Conservation (phyloP, 2,113 vertebrate genomes). For the Chroicocephalus ridibundus region DNA sequence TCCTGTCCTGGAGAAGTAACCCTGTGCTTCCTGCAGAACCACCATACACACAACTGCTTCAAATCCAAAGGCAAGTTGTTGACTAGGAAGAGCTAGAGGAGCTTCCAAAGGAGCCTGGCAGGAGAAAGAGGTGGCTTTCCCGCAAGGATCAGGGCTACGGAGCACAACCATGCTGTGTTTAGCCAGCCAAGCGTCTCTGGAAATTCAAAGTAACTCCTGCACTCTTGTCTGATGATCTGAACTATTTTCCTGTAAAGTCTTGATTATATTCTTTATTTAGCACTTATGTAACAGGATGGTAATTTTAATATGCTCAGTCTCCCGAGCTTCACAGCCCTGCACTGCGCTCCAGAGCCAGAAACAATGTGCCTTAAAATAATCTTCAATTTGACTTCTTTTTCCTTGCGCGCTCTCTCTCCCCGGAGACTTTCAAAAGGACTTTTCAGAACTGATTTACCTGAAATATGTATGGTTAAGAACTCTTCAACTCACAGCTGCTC, state of each 20-base stretch:
- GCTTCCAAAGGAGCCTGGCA: background rate
- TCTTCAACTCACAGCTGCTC: background rate
- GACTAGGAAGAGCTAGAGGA: background rate
- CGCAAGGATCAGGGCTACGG: background rate
- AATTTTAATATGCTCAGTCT: conserved; percentile 8
- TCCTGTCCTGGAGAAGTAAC: background rate
- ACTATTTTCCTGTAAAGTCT: background rate
- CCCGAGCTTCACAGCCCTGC: background rate
- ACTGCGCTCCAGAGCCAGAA: background rate
- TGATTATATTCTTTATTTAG: conserved; percentile 29
- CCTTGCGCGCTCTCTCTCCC: background rate
- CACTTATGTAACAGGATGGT: background rate
- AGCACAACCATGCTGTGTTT: background rate
- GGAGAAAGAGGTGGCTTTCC: background rate
- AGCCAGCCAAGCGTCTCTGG: background rate
- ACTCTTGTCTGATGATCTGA: background rate
- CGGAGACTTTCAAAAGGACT: background rate
- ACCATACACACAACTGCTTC: background rate
- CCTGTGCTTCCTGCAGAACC: background rate
- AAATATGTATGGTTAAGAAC: background rate
- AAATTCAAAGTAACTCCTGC: background rate
- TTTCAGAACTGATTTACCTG: conserved; percentile 27
- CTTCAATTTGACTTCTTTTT: background rate
- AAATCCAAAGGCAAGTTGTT: background rate
- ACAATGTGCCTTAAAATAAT: conserved; percentile 34